Evolutionary conservation across 1,140 invertebrate genomes (phyloP).

Genomic region (Pseudoatta argentina): DNA sequence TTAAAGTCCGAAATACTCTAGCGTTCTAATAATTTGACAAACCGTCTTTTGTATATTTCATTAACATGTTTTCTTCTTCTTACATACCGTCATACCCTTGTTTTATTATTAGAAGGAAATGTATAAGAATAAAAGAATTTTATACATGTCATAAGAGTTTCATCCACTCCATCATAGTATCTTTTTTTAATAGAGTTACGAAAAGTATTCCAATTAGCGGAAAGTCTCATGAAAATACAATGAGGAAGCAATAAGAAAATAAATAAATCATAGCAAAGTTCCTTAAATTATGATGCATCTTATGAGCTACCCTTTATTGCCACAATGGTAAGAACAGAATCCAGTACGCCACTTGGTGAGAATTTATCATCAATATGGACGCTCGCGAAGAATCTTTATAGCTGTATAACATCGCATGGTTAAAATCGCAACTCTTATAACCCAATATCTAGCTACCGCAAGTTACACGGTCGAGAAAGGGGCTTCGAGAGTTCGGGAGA

Average conservation of each 20-base stretch:
- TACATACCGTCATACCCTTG: background rate
- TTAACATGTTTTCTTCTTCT: background rate
- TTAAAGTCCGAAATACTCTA: conserved; percentile 30
- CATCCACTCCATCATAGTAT: background rate
- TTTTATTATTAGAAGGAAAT: conserved; percentile 12
- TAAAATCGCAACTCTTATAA: conserved; percentile 50
- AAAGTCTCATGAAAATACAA: conserved; percentile 31
- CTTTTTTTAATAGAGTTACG: background rate
- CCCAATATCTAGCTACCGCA: conserved; percentile 34
- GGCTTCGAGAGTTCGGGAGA: background rate
- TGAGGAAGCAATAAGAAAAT: conserved; percentile 19
- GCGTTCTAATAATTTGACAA: conserved; percentile 61
- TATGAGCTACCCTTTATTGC: conserved; percentile 67
- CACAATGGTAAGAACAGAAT: conserved; percentile 8
- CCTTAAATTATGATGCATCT: conserved; percentile 45
- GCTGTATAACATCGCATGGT: conserved; percentile 3
- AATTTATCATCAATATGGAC: conserved; percentile 69
- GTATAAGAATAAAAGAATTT: background rate
- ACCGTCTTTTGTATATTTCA: background rate
- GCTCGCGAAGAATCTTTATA: conserved; percentile 47
- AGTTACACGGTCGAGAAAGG: conserved; percentile 16
- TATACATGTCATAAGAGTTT: background rate
- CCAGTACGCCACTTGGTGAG: background rate
- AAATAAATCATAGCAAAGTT: conserved; percentile 38
- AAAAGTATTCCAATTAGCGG: background rate